These are phyloP conservation scores for Ambastaia sidthimunki DNA, from an alignment of 2,797 vertebrate species.

Conservation along the genomic window DNA sequence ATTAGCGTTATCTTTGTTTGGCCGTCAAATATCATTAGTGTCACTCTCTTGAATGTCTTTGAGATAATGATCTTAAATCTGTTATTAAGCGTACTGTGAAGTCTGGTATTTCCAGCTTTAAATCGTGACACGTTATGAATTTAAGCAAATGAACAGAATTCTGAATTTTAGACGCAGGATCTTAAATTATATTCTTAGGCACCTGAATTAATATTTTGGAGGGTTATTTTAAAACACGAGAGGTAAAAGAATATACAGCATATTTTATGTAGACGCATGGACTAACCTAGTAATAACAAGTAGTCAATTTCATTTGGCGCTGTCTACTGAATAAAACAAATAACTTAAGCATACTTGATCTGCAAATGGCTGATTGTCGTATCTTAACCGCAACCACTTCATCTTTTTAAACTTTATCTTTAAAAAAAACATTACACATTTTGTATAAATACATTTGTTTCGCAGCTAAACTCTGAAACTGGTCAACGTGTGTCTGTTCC, in stretches of 20 bases:
- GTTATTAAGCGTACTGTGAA: conserved; percentile 29
- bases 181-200: neutral
- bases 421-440: neutral
- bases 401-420: neutral
- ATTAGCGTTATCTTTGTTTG: conserved; percentile 44
- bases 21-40: conserved; percentile 51
- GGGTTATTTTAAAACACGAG: neutral
- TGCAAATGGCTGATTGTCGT: neutral
- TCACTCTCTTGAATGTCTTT: conserved; percentile 48
- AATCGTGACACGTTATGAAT: neutral
- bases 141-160: neutral
- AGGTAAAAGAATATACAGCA: neutral
- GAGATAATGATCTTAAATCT: conserved; percentile 41
- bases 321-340: too few relatives aligned
- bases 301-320: too few relatives aligned
- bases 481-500: neutral
- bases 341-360: neutral
- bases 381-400: neutral
- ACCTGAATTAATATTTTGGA: neutral
- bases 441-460: neutral
- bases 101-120: conserved; percentile 14
- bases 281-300: neutral
- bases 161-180: neutral
- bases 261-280: neutral
- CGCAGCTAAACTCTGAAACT: conserved; percentile 27